These are phyloP conservation scores for Chanos chanos DNA, from an alignment of 2,797 vertebrate genomes.

Conservation along the genomic window DNA sequence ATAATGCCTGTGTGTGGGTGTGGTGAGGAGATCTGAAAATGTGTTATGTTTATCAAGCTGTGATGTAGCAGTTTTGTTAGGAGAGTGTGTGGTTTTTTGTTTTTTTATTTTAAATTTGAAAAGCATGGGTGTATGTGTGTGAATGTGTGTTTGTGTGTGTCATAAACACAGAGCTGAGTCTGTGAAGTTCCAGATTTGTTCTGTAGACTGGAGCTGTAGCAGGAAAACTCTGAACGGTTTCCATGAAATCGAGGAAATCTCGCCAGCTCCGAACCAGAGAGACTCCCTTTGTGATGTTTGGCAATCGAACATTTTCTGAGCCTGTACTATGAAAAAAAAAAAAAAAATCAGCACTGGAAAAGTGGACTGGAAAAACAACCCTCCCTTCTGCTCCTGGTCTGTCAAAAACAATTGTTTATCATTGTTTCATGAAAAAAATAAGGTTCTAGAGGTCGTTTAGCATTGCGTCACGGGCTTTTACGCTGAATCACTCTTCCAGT, in stretches of 20 bases:
- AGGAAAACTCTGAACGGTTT: constrained; percentile 40
- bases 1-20: too few relatives aligned
- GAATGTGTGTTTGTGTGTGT: too few relatives aligned
- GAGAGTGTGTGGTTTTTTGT: too few relatives aligned
- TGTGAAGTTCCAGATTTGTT: too few relatives aligned
- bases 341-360: not conserved
- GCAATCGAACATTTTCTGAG: constrained; percentile 7
- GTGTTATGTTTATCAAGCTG: too few relatives aligned
- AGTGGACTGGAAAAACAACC: not conserved
- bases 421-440: not conserved
- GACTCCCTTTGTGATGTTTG: constrained; percentile 28
- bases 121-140: too few relatives aligned
- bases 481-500: constrained; percentile 13
- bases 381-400: not conserved
- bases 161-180: too few relatives aligned
- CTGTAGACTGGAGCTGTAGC: too few relatives aligned
- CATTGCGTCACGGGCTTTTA: constrained; percentile 3
- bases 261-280: constrained; percentile 34
- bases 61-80: too few relatives aligned
- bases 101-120: too few relatives aligned
- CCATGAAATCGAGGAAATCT: constrained; percentile 23
- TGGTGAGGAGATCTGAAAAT: too few relatives aligned
- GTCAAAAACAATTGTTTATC: not conserved
- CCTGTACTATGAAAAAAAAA: constrained; percentile 15
- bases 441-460: not conserved